phyloP scores from a whole-genome alignment of 1,140 invertebrate genomes.

The Dryas iulia region DNA sequence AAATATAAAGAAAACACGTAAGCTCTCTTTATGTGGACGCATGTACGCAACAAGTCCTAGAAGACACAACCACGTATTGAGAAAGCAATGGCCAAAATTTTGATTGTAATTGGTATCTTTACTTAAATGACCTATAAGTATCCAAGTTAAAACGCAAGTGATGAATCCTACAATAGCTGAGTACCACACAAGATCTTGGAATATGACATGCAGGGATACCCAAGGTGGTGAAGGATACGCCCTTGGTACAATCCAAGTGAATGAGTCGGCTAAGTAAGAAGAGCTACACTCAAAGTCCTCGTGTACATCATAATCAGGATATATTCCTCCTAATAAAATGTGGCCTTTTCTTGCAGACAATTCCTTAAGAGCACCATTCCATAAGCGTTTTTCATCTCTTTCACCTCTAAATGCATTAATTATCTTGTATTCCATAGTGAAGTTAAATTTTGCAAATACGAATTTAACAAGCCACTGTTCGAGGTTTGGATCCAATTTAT shows the following conservation, averaged over 20 bases:
- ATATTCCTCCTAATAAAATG: constrained; percentile 78
- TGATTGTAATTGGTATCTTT: constrained; percentile 66
- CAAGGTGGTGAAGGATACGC: constrained; percentile 68
- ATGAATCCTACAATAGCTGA: constrained; percentile 59
- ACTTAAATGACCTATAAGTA: constrained; percentile 56
- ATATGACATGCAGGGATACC: constrained; percentile 73
- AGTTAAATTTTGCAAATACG: constrained; percentile 45
- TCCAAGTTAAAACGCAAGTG: constrained; percentile 72
- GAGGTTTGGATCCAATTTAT: constrained; percentile 47
- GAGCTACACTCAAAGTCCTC: constrained; percentile 78
- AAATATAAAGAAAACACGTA: constrained; percentile 76
- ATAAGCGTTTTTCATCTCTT: constrained; percentile 48
- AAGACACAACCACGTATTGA: constrained; percentile 72
- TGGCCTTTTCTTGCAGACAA: constrained; percentile 66
- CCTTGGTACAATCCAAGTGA: constrained; percentile 78
- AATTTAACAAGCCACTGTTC: constrained; percentile 51
- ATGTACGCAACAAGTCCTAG: constrained; percentile 70
- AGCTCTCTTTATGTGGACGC: constrained; percentile 63
- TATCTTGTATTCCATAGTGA: constrained; percentile 44
- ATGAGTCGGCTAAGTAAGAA: constrained; percentile 77
- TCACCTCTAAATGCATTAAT: constrained; percentile 65
- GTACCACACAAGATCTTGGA: constrained; percentile 69
- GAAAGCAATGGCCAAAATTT: constrained; percentile 59
- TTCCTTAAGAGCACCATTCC: constrained; percentile 73
- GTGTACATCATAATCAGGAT: constrained; percentile 79